A percentile compares a stretch with the other conserved stretches of the same genome.
Evolutionary conservation across 2,113 vertebrate genomes (phyloP).

Genomic region (Bujurquina vittata): DNA sequence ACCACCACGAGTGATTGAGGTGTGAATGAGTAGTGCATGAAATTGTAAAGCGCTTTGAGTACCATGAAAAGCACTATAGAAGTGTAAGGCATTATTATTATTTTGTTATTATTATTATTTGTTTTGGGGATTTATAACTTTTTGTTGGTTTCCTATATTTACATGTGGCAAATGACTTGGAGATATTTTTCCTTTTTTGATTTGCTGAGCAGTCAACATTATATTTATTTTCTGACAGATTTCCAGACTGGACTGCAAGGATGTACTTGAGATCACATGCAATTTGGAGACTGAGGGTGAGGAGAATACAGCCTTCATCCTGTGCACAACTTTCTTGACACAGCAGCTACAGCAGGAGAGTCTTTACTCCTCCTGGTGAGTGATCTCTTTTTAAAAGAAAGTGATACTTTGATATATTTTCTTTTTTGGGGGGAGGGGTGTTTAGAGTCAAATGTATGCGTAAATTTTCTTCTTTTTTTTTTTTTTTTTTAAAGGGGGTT

Average conservation of each 20-base stretch:
- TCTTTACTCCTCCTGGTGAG: slow-evolving; percentile 93
- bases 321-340: slow-evolving; percentile 96
- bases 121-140: neutral
- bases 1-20: too few species aligned
- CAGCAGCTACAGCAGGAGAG: slow-evolving; percentile 96
- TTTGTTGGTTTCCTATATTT: neutral
- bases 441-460: neutral
- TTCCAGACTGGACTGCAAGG: slow-evolving; percentile 93
- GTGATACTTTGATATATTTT: too few species aligned
- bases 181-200: neutral
- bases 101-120: too few species aligned
- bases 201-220: neutral
- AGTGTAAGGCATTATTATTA: too few species aligned
- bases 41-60: too few species aligned
- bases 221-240: slow-evolving; percentile 81
- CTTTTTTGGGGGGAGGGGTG: too few species aligned
- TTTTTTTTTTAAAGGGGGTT: slow-evolving; percentile 85
- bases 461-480: neutral
- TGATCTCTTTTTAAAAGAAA: neutral
- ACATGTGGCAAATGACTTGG: too few species aligned
- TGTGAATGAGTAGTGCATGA: too few species aligned
- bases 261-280: slow-evolving; percentile 94
- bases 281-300: slow-evolving; percentile 97
- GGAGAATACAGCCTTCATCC: slow-evolving; percentile 93
- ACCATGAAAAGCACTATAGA: too few species aligned